Evolutionary conservation across 2,797 vertebrate species (phyloP), one percentile per base, ranked within the genome.

Genomic region (Coregonus sp.): DNA sequence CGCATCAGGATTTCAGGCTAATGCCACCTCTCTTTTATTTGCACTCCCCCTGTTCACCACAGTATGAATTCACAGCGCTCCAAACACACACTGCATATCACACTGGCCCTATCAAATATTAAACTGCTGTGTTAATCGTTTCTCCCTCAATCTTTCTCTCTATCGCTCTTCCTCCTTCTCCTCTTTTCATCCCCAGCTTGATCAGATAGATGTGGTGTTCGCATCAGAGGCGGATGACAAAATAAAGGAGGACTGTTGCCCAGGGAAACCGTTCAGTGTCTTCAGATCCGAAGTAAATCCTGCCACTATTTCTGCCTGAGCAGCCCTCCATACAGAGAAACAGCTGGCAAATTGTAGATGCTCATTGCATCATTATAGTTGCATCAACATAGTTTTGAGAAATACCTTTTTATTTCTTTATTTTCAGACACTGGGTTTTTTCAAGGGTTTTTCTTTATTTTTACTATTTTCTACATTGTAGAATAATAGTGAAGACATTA

Each of bases 231-330:
- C 92, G 71, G 97, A 98, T 63, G 97, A 99, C 90, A 98, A 97
- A 96, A 90, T 99, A 86, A 97, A 93, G 87, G 97, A 99, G 89
- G 97, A 98, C 31, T 98, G 98, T 92, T 98, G 97, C 93, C 97
- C 97, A 51, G 97, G 97, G 88, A 99, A 98, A 91, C 97, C 97
- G 0, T 95, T 97, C 88, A 92, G 93, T 72, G 16, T 95, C 73
- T 98, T 98, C 93, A 96, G 96, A 95, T 95, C 95, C 16, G 97
- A 98, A 95, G 98, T 98, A 94, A 89, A 73, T 70, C 63, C 66
- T 56, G 4, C 5, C 52, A 29, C 70, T 25, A 16, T 68, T 52
- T 54, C 25, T 66, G 35, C 29, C 70, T 78, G 52, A 63, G 74
- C 65, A 63, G 74, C 40, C 50, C 73, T 80, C 20, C 3, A 59